Conservation (phyloP, 1,140 invertebrate genomes). For the Gryon sp. region DNA sequence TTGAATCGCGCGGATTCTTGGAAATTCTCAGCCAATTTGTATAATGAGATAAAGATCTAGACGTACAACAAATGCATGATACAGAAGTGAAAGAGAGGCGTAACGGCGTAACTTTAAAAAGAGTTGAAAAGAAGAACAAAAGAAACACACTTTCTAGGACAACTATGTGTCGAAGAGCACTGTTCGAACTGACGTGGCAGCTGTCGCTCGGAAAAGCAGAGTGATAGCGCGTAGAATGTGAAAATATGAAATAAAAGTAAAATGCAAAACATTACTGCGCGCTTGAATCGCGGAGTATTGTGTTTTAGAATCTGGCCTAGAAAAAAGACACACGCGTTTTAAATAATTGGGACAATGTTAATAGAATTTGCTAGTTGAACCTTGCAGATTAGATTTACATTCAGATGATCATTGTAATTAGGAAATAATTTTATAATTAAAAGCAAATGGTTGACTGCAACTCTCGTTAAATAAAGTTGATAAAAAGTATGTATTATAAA, state of each 20-base stretch:
- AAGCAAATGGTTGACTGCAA: no score
- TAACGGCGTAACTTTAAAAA: slow-evolving; percentile 56
- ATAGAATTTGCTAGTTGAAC: no score
- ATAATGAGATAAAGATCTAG: slow-evolving; percentile 54
- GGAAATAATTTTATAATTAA: no score
- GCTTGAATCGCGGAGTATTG: neutral
- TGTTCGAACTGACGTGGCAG: slow-evolving; percentile 32
- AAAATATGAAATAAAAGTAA: slow-evolving; percentile 43
- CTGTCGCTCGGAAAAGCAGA: slow-evolving; percentile 49
- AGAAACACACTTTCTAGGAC: slow-evolving; percentile 60
- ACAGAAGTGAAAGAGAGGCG: slow-evolving; percentile 56
- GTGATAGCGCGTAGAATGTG: slow-evolving; percentile 33
- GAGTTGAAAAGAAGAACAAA: slow-evolving; percentile 52
- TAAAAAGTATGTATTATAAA: no score
- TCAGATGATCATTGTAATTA: no score
- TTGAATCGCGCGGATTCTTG: slow-evolving; percentile 18
- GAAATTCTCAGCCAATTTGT: slow-evolving; percentile 46
- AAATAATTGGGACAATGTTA: no score
- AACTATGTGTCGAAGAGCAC: slow-evolving; percentile 61
- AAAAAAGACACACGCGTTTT: no score
- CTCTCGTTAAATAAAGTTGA: no score
- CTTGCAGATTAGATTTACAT: no score
- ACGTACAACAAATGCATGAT: slow-evolving; percentile 56
- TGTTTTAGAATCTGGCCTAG: no score
- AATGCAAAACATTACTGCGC: slow-evolving; percentile 9